Evolutionary conservation across 1,140 invertebrate species (phyloP), one percentile per base, ranked within the genome.

Genomic region (Philaenus spumarius): DNA sequence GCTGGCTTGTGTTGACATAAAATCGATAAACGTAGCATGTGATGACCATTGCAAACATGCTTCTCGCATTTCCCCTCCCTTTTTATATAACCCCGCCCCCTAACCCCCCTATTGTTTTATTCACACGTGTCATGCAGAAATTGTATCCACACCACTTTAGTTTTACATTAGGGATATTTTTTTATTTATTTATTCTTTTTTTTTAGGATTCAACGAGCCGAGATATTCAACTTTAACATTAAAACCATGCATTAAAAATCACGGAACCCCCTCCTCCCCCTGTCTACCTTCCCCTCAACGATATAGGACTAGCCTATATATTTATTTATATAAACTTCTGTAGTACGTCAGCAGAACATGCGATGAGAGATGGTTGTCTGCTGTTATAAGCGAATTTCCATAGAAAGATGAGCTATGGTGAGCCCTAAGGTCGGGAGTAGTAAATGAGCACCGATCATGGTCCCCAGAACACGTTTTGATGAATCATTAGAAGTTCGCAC

Each of bases 31-130:
- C 39, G 37, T 24, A 22, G 56, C 35, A 19, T 50, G 56, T 24
- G 39, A 42, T 55, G 37, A 62, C 58, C 58, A 52, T 42, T 51
- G 61, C 48, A 45, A 55, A 62, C 62, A 61, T 26, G 62, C 47
- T 47, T 58, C 62, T 20, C 46, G 59, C 46, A 35, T 61, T 55
- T 57, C 45, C 14, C 17, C 23, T 42, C 26, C 45, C 37, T 22
- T 24, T 4, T 30, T 30, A 30, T 30, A 30, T n/a, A 30, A 3
- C 26, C 26, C 26, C 3, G 20, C 45, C 26, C 34, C 37, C 14
- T 12, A 20, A 23, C 26, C 30, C 4, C 15, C 39, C 37, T 22
- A 20, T 23, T 42, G 34, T 52, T 39, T 55, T 55, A 55, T 55
- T 55, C 52, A 55, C 52, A 43, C 23, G 40, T 55, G 39, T 55